Evolutionary conservation across 2,113 vertebrate species (phyloP).

Genomic region (Typhlomys cinereus): DNA sequence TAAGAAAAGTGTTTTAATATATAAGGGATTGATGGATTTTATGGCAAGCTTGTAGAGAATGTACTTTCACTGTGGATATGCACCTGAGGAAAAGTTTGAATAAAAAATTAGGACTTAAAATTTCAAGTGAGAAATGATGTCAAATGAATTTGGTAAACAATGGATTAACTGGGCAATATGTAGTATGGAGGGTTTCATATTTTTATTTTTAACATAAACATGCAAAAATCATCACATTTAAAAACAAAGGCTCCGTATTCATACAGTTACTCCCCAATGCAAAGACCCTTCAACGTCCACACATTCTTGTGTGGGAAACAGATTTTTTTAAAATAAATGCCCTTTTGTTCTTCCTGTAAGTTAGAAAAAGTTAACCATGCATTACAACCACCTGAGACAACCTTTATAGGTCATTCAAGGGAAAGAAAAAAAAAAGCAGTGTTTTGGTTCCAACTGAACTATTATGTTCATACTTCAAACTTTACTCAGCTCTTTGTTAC

Average conservation of each 20-base stretch:
- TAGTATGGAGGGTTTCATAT: background rate
- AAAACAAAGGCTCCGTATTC: background rate
- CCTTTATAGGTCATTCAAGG: constrained; percentile 76
- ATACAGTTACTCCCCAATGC: background rate
- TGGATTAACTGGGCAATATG: background rate
- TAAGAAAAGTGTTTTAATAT: background rate
- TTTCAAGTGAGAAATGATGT: background rate
- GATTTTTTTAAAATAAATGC: constrained; percentile 44
- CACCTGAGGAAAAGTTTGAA: constrained; percentile 25
- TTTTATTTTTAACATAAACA: background rate
- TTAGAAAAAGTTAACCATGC: constrained; percentile 65
- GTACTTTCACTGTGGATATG: constrained; percentile 7
- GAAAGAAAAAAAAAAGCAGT: background rate
- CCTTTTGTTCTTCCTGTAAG: constrained; percentile 72
- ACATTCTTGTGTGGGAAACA: background rate
- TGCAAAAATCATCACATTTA: background rate
- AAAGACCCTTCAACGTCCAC: background rate
- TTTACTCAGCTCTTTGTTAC: constrained; percentile 22
- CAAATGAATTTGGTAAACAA: background rate
- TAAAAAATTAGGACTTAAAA: background rate
- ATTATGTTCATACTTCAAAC: constrained; percentile 16
- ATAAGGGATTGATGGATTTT: background rate
- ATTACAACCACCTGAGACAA: constrained; percentile 70
- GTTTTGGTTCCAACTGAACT: constrained; percentile 37
- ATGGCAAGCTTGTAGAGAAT: background rate